Conservation (phyloP, 2,797 vertebrate genomes). For the Xiphorhynchus erythropygius region DNA sequence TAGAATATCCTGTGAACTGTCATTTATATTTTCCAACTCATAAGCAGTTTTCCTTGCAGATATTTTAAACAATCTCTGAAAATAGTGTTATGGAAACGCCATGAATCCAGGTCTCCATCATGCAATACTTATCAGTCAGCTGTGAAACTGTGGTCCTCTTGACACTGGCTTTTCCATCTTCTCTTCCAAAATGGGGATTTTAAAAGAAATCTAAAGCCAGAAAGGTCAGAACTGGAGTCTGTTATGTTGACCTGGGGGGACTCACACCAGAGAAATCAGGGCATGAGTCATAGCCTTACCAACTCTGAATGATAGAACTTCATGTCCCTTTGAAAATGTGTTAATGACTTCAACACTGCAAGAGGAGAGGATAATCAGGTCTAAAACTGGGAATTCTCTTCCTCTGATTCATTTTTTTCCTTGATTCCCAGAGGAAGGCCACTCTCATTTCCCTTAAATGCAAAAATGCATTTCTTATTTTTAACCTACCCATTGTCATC, state of each 20-base stretch:
- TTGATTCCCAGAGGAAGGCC: neutral
- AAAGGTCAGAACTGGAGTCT: neutral
- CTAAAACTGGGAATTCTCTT: conserved; percentile 43
- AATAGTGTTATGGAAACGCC: neutral
- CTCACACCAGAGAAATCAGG: neutral
- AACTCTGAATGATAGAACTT: neutral
- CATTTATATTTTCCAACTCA: neutral
- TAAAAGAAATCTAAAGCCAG: neutral
- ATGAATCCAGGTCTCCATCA: neutral
- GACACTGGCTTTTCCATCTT: neutral
- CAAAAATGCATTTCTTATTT: conserved; percentile 25
- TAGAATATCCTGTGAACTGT: neutral
- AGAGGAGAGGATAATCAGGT: neutral
- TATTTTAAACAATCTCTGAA: neutral
- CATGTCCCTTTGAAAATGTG: neutral
- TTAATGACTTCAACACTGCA: neutral
- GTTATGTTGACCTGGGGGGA: neutral
- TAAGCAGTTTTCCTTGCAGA: neutral
- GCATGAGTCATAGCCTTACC: neutral
- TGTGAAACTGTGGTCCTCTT: neutral
- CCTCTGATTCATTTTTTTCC: conserved; percentile 13
- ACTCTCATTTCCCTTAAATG: conserved; percentile 44
- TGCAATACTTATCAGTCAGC: neutral
- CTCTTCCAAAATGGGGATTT: neutral
- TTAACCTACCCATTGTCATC: conserved; percentile 56